Percentiles rank a stretch among this genome's conserved stretches.
Evolutionary conservation across 2,797 vertebrate species (phyloP).

Genomic region (Alca torda): DNA sequence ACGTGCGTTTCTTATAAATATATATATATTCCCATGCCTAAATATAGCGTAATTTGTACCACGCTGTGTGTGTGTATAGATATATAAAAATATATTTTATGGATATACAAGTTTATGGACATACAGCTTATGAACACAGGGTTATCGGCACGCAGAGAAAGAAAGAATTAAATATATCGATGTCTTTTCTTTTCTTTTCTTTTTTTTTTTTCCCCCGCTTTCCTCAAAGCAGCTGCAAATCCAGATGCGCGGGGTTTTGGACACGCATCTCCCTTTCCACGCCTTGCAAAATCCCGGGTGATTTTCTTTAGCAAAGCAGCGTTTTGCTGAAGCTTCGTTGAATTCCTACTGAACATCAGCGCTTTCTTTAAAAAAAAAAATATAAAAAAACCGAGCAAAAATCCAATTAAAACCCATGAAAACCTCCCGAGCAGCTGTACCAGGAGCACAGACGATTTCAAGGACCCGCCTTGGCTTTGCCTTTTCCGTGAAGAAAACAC

Average conservation of each 20-base stretch:
- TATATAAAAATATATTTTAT: not conserved
- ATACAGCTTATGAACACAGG: accelerated
- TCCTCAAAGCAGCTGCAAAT: not conserved
- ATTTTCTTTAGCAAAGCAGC: not conserved
- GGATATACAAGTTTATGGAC: no score
- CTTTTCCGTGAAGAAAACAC: not conserved
- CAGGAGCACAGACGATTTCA: not conserved
- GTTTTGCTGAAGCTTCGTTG: not conserved
- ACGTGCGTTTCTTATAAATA: not conserved
- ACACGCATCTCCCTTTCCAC: not conserved
- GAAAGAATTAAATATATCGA: not conserved
- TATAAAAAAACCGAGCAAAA: not conserved
- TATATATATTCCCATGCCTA: not conserved
- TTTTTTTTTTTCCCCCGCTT: not conserved
- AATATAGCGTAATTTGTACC: not conserved
- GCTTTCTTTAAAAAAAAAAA: not conserved
- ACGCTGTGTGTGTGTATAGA: accelerated
- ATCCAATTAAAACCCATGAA: not conserved
- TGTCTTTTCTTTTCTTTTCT: not conserved
- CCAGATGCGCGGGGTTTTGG: not conserved
- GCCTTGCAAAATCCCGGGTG: not conserved
- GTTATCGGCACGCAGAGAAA: not conserved
- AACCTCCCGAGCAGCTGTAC: not conserved
- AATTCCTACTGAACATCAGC: not conserved
- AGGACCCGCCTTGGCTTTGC: not conserved